Base-by-base conservation (phyloP, 2,888 invertebrate species). In the Sussaba pulchella region DNA sequence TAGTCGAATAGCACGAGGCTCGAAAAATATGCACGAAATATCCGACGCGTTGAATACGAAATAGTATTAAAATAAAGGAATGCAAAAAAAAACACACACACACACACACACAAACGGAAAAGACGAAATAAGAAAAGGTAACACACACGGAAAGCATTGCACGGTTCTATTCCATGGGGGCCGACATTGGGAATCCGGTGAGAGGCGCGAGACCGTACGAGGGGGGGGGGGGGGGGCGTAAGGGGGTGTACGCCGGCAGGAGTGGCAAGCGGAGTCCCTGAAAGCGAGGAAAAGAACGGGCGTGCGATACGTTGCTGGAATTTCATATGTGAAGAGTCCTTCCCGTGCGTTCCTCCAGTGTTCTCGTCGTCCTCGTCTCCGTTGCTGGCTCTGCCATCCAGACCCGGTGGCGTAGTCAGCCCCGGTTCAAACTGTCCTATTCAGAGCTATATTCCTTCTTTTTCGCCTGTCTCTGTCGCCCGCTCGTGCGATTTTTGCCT, bases 271-370 rank as follows among this genome's bases (percentile, higher is more conserved):
- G 78, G 76, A 54, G 71, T 69, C 45, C 73, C 63, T 17, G 76
- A 79, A 77, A 80, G 77, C 76, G 83, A 84, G 75, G 67, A 80
- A 86, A 78, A 84, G 85, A 85, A 87, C 84, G 86, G 85, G 85
- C 85, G 86, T 84, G 84, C 88, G 87, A 88, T 90, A 81, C 81
- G 81, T 81, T 81, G 81, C 77, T 78, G 77, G 84, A 84, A 84
- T 84, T 84, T 82, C 84, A 84, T 84, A 84, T 84, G 84, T 84
- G 84, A 73, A 82, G 70, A 84, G 64, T 45, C 61, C 59, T 43
- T 41, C 45, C 26, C 26, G n/a, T n/a, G 2, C 69, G 66, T 19
- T 39, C 43, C 21, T 57, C 17, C 52, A 19, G 41, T 71, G 45
- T 54, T 54, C 71, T 61, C 59, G 67, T 73, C 77, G 77, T 80